Percentiles rank a stretch among this genome's conserved stretches.
Conservation (phyloP, 2,888 invertebrate species). For the Onthophagus sagittarius region DNA sequence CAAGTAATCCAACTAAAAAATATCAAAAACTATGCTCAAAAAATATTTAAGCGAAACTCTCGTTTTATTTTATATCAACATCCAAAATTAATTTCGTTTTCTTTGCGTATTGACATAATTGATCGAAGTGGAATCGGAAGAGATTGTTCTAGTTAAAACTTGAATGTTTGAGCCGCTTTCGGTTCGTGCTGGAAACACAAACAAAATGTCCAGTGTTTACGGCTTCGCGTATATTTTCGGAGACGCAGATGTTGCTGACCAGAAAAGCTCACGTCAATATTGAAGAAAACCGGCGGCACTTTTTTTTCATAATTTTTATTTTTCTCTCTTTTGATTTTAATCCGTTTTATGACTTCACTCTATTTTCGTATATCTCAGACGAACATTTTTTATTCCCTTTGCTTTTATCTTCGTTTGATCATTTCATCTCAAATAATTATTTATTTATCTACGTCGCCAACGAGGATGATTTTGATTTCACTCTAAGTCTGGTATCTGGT, state of each 20-base stretch:
- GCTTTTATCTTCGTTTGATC: too few species aligned
- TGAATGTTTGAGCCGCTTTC: background rate
- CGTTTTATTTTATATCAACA: too few species aligned
- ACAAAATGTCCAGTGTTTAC: background rate
- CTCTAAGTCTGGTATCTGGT: too few species aligned
- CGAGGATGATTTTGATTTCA: too few species aligned
- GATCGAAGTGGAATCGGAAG: background rate
- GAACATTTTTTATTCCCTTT: too few species aligned
- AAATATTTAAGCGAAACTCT: too few species aligned
- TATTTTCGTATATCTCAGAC: background rate
- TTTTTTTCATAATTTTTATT: background rate
- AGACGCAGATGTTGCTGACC: background rate
- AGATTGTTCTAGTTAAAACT: background rate
- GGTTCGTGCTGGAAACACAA: background rate
- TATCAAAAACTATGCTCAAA: too few species aligned
- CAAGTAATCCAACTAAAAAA: too few species aligned
- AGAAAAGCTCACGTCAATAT: background rate
- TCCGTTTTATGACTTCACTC: background rate
- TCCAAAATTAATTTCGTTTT: too few species aligned
- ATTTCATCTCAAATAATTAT: too few species aligned
- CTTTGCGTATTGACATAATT: too few species aligned
- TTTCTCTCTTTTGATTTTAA: background rate
- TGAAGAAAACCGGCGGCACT: background rate
- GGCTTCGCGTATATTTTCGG: background rate
- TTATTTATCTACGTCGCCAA: too few species aligned